phyloP scores from a whole-genome alignment of 2,797 vertebrate genomes.

The Psittacula echo region DNA sequence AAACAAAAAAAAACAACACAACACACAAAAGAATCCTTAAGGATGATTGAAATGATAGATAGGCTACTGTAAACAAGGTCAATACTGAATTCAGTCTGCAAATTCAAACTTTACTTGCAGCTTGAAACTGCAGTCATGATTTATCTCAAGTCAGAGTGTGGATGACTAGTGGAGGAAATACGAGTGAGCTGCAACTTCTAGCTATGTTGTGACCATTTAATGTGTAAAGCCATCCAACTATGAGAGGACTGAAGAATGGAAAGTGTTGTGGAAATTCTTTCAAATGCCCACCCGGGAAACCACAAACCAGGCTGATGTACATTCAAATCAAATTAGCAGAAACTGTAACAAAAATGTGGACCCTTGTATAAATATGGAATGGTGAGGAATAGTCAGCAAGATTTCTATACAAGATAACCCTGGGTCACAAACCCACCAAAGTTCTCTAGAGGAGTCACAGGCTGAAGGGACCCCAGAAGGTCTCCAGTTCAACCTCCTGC shows the following conservation, averaged over 20 bases:
- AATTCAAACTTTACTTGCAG: background rate
- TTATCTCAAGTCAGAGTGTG: background rate
- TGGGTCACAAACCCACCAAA: background rate
- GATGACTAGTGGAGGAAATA: background rate
- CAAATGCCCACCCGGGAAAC: background rate
- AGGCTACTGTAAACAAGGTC: background rate
- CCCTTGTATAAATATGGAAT: background rate
- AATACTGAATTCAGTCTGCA: background rate
- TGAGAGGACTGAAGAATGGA: background rate
- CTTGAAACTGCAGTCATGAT: background rate
- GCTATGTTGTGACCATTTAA: background rate
- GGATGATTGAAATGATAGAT: background rate
- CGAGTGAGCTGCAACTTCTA: background rate
- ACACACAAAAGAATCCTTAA: background rate
- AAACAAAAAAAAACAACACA: fast-evolving
- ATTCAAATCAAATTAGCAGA: background rate
- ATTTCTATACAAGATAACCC: background rate
- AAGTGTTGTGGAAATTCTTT: background rate
- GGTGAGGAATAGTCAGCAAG: background rate
- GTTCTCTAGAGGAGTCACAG: background rate
- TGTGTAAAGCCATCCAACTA: background rate
- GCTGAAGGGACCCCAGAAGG: background rate
- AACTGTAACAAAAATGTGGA: background rate
- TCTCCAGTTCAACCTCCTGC: background rate
- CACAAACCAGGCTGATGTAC: background rate